Percentiles rank a stretch among this genome's conserved stretches.
phyloP scores from a whole-genome alignment of 2,888 invertebrate species.

The Drosophila siamana region DNA sequence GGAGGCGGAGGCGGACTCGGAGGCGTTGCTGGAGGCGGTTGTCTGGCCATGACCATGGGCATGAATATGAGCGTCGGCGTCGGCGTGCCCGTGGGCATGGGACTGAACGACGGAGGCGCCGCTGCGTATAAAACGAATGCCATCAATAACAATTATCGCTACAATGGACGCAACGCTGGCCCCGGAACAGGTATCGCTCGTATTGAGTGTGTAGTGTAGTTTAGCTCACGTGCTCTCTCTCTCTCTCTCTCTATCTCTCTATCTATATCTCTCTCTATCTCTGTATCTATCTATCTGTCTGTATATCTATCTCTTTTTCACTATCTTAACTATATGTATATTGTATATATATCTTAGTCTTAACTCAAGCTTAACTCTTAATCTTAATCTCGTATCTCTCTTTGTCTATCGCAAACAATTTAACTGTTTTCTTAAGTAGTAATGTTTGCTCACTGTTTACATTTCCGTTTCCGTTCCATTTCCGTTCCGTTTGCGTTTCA shows the following conservation, averaged over 20 bases:
- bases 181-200: slow-evolving; percentile 83
- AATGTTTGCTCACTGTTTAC: slow-evolving; percentile 28
- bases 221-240: slow-evolving; percentile 47
- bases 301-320: slow-evolving; percentile 26
- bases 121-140: slow-evolving; percentile 83
- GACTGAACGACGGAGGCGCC: slow-evolving; percentile 49
- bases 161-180: slow-evolving; percentile 82
- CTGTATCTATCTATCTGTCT: slow-evolving; percentile 20
- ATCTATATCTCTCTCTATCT: slow-evolving; percentile 34
- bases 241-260: slow-evolving; percentile 40
- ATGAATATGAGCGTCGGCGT: slow-evolving; percentile 26
- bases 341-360: slow-evolving; percentile 12
- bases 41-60: slow-evolving; percentile 26
- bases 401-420: neutral
- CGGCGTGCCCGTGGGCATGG: slow-evolving; percentile 30
- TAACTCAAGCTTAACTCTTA: slow-evolving; percentile 12
- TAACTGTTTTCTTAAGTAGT: slow-evolving; percentile 23
- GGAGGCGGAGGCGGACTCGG: slow-evolving; percentile 12
- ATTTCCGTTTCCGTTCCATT: slow-evolving; percentile 16
- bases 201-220: slow-evolving; percentile 55
- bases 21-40: neutral
- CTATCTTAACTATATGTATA: slow-evolving; percentile 7
- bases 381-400: slow-evolving; percentile 12
- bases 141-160: slow-evolving; percentile 85
- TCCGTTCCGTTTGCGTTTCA: slow-evolving; percentile 33